Conservation (phyloP, 2,113 vertebrate species). For the Aphyosemion australe region DNA sequence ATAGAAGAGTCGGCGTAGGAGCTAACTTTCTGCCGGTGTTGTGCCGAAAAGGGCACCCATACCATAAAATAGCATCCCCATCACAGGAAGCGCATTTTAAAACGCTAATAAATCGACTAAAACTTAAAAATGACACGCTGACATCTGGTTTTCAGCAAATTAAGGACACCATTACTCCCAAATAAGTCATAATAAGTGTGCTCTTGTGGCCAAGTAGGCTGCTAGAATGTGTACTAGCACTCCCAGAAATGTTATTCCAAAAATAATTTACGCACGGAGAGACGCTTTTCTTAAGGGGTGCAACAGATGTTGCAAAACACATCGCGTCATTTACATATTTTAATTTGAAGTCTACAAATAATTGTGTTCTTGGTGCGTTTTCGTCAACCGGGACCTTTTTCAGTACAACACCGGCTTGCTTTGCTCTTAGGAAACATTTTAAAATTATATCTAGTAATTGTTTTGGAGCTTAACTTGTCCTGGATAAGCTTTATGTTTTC, state of each 20-base stretch:
- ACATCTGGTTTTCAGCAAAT: neutral
- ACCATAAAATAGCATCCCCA: no score
- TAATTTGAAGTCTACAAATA: no score
- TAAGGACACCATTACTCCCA: neutral
- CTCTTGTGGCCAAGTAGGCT: no score
- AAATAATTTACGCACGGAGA: no score
- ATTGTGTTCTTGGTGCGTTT: no score
- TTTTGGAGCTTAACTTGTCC: neutral
- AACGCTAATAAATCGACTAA: neutral
- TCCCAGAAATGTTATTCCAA: no score
- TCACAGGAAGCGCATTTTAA: neutral
- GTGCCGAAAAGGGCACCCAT: neutral
- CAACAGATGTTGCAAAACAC: no score
- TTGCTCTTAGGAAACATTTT: neutral
- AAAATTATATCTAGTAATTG: no score
- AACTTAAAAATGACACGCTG: neutral
- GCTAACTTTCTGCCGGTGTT: conserved; percentile 59
- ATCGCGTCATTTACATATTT: no score
- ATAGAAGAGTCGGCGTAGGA: neutral
- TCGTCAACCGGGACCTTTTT: neutral
- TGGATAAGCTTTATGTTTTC: neutral
- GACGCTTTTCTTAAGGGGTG: no score
- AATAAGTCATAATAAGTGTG: neutral
- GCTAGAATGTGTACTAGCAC: no score
- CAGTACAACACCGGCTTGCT: neutral